Evolutionary conservation across 2,888 invertebrate species (phyloP).

Genomic region (Altica lythri): DNA sequence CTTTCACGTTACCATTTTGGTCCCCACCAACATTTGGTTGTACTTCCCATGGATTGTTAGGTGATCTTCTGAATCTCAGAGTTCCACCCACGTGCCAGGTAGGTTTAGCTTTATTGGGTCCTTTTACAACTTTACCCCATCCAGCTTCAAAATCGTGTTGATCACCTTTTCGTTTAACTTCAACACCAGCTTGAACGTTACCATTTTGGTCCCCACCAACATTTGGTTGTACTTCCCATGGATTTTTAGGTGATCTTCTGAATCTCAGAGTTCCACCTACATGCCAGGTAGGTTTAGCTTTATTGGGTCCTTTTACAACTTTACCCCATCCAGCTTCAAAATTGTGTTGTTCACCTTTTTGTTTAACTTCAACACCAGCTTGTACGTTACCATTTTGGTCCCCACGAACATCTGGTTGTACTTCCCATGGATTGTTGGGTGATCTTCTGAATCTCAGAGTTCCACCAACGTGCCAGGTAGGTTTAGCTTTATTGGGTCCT

Average conservation of each 20-base stretch:
- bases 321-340: conserved; percentile 16
- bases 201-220: conserved; percentile 24
- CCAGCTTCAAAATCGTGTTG: conserved; percentile 32
- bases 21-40: conserved; percentile 24
- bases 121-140: conserved; percentile 33
- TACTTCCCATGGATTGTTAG: conserved; percentile 25
- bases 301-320: conserved; percentile 16
- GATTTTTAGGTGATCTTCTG: conserved; percentile 2
- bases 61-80: conserved; percentile 15
- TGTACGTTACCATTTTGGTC: conserved; percentile 4
- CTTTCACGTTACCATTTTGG: conserved; percentile 30
- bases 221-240: background rate
- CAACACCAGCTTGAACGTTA: conserved; percentile 28
- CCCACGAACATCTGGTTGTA: background rate
- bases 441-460: background rate
- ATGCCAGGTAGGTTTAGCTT: conserved; percentile 15
- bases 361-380: conserved; percentile 9
- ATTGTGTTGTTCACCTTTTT: conserved; percentile 1
- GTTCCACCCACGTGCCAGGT: conserved; percentile 35
- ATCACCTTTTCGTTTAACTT: conserved; percentile 29
- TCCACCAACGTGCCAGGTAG: conserved; percentile 6
- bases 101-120: conserved; percentile 31
- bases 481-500: conserved; percentile 5
- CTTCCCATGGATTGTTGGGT: conserved; percentile 2
- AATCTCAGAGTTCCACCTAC: conserved; percentile 13